These are phyloP conservation scores for Monopterus albus DNA, from an alignment of 2,113 vertebrate species.

Conservation along the genomic window DNA sequence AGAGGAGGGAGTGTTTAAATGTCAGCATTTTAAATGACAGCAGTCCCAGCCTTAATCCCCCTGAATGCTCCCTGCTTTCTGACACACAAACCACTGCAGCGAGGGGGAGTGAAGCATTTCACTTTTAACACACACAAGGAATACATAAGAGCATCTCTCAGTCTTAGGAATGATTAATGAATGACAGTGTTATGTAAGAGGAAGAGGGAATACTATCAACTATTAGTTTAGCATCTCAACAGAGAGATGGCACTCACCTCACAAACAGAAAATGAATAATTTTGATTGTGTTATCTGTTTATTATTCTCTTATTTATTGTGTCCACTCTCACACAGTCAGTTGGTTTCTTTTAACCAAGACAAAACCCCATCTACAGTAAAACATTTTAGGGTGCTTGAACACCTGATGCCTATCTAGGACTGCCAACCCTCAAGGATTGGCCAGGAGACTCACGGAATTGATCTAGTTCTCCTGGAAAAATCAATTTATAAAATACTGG, in stretches of 20 bases:
- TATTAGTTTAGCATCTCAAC: not conserved
- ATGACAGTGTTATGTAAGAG: conserved; percentile 10
- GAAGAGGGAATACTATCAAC: conserved; percentile 13
- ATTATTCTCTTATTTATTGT: no score
- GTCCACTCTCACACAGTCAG: no score
- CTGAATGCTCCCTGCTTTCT: conserved; percentile 28
- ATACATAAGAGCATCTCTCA: conserved; percentile 16
- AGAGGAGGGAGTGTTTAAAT: conserved; percentile 34
- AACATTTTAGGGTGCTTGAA: no score
- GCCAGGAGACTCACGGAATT: no score
- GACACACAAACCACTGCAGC: conserved; percentile 7
- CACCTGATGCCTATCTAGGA: no score
- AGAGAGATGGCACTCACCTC: not conserved
- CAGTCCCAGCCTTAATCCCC: conserved; percentile 37
- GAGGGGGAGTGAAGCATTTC: not conserved
- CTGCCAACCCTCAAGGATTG: no score
- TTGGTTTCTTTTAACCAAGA: no score
- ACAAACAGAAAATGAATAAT: not conserved
- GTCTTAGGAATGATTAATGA: conserved; percentile 18
- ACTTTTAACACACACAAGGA: conserved; percentile 4
- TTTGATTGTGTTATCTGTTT: no score
- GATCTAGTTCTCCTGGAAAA: no score
- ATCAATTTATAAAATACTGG: no score
- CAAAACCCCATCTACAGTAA: no score
- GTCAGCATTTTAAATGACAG: conserved; percentile 42